Evolutionary conservation across 2,888 invertebrate genomes (phyloP).

Genomic region (Lordiphosa fenestrarum): DNA sequence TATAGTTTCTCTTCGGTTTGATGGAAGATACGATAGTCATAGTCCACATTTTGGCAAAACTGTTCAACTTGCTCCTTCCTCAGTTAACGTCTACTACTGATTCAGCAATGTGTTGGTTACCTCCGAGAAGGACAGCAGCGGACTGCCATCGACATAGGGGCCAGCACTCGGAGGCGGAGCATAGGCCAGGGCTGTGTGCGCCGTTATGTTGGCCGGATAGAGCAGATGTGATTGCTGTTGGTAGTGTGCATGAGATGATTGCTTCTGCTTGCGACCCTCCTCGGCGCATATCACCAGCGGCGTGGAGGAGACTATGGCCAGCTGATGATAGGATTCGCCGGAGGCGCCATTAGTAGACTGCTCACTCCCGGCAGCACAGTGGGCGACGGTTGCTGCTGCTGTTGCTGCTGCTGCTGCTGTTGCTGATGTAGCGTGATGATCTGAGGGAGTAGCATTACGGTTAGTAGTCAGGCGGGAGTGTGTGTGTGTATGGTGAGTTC

Average conservation of each 20-base stretch:
- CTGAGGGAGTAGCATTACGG: constrained; percentile 67
- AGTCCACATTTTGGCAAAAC: constrained; percentile 80
- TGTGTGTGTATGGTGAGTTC: constrained; percentile 26
- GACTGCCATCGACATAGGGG: constrained; percentile 84
- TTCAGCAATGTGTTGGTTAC: constrained; percentile 88
- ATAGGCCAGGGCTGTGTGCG: constrained; percentile 80
- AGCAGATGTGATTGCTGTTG: constrained; percentile 45
- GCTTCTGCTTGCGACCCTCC: constrained; percentile 46
- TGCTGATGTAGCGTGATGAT: constrained; percentile 73
- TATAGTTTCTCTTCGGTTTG: constrained; percentile 37
- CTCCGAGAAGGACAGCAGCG: constrained; percentile 88
- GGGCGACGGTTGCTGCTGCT: constrained; percentile 69
- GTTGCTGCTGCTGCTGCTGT: constrained; percentile 57
- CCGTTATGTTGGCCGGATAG: constrained; percentile 79
- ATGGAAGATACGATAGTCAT: constrained; percentile 80
- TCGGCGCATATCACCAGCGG: constrained; percentile 62
- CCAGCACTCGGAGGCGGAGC: constrained; percentile 79
- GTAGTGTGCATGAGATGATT: constrained; percentile 52
- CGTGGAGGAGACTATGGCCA: constrained; percentile 69
- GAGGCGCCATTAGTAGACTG: constrained; percentile 54
- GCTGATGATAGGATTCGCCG: constrained; percentile 59
- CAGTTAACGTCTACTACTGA: constrained; percentile 78
- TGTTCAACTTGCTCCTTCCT: constrained; percentile 54
- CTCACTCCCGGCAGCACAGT: constrained; percentile 62
- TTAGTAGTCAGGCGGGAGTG: constrained; percentile 56